Base-by-base conservation (phyloP, 2,888 invertebrate genomes). In the Oithona nana region DNA sequence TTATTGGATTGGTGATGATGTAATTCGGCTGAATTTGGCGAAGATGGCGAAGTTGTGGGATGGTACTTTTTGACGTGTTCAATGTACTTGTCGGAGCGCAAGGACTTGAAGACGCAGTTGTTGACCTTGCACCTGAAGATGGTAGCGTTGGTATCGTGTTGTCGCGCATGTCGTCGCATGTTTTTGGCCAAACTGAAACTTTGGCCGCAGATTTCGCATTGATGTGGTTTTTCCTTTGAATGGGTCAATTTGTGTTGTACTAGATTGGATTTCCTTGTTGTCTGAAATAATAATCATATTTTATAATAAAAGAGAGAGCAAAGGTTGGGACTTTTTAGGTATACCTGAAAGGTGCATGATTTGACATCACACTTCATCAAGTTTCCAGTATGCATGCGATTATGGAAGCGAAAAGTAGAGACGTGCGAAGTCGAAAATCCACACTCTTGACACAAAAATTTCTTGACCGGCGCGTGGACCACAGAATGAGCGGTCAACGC, bases 381-480 rank as follows among this genome's bases (percentile, higher is more conserved):
- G 49, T 76, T 74, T 0, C 77, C 78, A 0, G 77, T 75, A 66
- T 78, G 78, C 20, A 75, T 71, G 0, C 77, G 69, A 61, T 74
- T 73, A 66, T 79, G 79, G 0, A 78, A 76, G 65, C 76, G 77
- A 3, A 79, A 70, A 11, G 78, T 76, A 66, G 75, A 76, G 69
- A 77, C 75, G 65, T 79, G 77, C 0, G 76, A 76, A 0, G 79
- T 78, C 50, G 78, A 76, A 66, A 77, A 79, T 1, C 79, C 79
- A 66, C 79, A 79, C 28, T 78, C 74, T 68, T 78, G 78, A 68
- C 79, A 79, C 3, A 79, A 70, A 71, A 78, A 76, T 63, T 76
- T 75, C 65, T 78, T 78, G 24, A 71, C 70, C n/a, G 73, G 71
- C 60, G 75, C 76, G 67, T 79, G 74, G 39, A 73, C 69, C 66